phyloP scores from a whole-genome alignment of 23 tunicate species.

The Trididemnum clinides region DNA sequence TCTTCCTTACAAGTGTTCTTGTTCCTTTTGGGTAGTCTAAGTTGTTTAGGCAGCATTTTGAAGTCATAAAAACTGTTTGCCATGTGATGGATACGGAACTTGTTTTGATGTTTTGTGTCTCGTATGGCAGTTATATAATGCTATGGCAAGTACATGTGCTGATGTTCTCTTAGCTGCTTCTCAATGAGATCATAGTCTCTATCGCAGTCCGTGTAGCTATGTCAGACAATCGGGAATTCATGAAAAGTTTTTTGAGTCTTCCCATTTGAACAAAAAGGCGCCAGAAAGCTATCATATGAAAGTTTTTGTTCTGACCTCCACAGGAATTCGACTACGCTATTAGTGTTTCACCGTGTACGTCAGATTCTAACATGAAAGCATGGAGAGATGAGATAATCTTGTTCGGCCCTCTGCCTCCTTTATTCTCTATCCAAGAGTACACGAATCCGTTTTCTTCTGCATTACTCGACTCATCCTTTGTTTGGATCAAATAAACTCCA shows the following conservation, averaged over 20 bases:
- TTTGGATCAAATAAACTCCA: neutral
- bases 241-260: neutral
- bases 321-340: neutral
- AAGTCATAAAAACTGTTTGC: too few relatives aligned
- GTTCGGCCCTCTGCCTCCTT: too few relatives aligned
- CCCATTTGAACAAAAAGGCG: neutral
- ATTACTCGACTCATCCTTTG: neutral
- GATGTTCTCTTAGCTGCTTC: neutral
- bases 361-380: neutral
- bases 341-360: neutral
- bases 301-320: constrained; percentile 4
- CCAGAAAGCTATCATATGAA: neutral
- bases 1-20: too few relatives aligned
- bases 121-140: too few relatives aligned
- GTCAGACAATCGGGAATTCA: neutral
- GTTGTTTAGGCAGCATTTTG: too few relatives aligned
- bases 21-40: too few relatives aligned
- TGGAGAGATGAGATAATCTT: too few relatives aligned
- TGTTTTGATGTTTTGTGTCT: too few relatives aligned
- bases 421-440: neutral
- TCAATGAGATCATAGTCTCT: neutral
- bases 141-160: neutral
- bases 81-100: too few relatives aligned
- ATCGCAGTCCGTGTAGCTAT: neutral
- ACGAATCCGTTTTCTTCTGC: too few relatives aligned